These are phyloP conservation scores for Gymnocheta viridis DNA, from an alignment of 2,888 invertebrate genomes.

Conservation along the genomic window DNA sequence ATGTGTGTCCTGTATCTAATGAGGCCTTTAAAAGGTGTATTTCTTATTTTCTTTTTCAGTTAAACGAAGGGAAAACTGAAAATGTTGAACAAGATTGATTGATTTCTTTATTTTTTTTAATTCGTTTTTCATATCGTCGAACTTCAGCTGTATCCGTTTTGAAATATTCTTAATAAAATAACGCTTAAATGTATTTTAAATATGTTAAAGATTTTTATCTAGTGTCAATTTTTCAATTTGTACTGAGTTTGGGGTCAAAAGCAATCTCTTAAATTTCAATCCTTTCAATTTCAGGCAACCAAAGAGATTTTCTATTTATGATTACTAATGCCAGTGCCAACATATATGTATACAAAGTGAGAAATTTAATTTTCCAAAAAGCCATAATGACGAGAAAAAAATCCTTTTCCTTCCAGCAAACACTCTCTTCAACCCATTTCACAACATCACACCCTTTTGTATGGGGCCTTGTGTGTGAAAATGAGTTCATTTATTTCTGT, in stretches of 20 bases:
- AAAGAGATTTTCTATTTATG: conserved; percentile 54
- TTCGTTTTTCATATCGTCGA: background rate
- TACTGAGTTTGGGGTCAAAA: conserved; percentile 20
- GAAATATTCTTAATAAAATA: background rate
- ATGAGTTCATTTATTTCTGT: conserved; percentile 18
- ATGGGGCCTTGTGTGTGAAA: conserved; percentile 33
- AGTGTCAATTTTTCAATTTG: conserved; percentile 18
- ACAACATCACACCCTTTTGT: conserved; percentile 52
- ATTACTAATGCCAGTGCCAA: conserved; percentile 38
- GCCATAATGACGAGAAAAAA: conserved; percentile 41
- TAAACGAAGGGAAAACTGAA: conserved; percentile 24
- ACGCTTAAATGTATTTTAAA: conserved; percentile 1
- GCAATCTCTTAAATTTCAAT: conserved; percentile 44
- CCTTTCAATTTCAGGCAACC: conserved; percentile 39
- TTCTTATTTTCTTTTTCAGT: background rate
- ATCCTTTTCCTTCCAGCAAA: conserved; percentile 36
- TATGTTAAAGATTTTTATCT: conserved; percentile 15
- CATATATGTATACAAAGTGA: conserved; percentile 42
- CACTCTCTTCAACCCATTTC: conserved; percentile 33
- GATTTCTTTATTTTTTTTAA: conserved; percentile 48
- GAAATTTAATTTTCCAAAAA: conserved; percentile 71
- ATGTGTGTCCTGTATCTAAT: conserved; percentile 66
- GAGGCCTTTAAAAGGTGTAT: conserved; percentile 62
- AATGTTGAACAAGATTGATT: conserved; percentile 58
- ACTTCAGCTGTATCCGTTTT: conserved; percentile 54